phyloP scores from a whole-genome alignment of 2,797 vertebrate genomes.

The Myiotriccus ornatus region DNA sequence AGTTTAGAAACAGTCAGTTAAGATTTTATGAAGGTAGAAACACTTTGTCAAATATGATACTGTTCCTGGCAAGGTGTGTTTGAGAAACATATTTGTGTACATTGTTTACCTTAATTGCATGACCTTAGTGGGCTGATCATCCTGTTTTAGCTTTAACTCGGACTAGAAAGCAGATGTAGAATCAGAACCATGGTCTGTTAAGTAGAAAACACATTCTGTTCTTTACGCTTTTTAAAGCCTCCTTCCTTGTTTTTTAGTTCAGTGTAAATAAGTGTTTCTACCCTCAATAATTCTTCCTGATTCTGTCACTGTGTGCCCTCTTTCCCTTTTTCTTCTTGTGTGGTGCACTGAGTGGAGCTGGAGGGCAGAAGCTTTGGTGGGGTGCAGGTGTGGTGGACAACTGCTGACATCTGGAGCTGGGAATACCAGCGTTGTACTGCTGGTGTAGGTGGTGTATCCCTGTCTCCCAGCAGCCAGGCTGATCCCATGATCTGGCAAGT shows the following conservation, averaged over 20 bases:
- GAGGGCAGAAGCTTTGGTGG: not conserved
- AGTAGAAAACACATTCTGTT: not conserved
- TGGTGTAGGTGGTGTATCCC: not conserved
- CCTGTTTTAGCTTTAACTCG: not conserved
- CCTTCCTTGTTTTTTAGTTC: not conserved
- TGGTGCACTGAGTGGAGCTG: not conserved
- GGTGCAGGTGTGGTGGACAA: not conserved
- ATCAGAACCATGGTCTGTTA: not conserved
- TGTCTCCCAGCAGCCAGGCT: not conserved
- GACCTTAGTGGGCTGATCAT: not conserved
- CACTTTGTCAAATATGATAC: not conserved
- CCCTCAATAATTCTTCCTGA: not conserved
- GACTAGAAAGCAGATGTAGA: not conserved
- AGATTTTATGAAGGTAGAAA: not conserved
- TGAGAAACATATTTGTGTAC: not conserved
- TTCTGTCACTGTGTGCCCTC: not conserved
- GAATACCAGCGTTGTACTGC: not conserved
- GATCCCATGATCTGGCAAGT: not conserved
- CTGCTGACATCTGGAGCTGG: no score
- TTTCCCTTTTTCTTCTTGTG: not conserved
- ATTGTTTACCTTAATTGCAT: rapidly evolving
- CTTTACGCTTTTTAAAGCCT: not conserved
- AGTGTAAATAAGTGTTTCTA: not conserved
- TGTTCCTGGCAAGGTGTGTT: not conserved
- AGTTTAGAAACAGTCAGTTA: not conserved